Conservation (phyloP, 2,113 vertebrate genomes). For the Apteryx owenii region DNA sequence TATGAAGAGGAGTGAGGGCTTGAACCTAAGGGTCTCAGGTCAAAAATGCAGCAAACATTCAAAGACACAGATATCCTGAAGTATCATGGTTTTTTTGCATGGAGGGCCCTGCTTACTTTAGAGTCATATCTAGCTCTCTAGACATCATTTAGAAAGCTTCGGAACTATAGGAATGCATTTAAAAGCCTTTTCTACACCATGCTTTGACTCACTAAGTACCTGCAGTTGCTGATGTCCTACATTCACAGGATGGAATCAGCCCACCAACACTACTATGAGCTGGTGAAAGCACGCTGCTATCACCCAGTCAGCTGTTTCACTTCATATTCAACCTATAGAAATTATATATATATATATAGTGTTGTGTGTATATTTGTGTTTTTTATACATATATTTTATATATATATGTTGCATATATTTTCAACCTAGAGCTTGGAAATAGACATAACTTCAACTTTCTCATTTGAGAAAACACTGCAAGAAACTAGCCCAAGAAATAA, state of each 20-base stretch:
- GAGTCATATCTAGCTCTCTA: neutral
- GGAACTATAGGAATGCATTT: neutral
- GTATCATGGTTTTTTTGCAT: neutral
- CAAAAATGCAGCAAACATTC: neutral
- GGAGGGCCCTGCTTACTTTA: neutral
- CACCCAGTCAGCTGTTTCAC: neutral
- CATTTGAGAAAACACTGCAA: neutral
- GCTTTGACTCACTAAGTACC: neutral
- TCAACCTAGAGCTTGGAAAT: neutral
- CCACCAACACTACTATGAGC: neutral
- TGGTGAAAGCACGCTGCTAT: neutral
- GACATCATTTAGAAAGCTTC: neutral
- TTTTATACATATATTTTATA: neutral
- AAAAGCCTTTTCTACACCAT: neutral
- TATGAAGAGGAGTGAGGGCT: neutral
- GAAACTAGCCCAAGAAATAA: neutral
- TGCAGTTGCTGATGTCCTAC: neutral
- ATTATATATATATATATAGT: neutral
- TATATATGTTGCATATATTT: neutral
- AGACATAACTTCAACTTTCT: neutral
- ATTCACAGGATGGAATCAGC: neutral
- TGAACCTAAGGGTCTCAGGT: neutral
- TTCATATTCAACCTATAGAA: neutral
- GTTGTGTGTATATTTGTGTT: too few species aligned
- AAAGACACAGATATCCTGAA: neutral